Evolutionary conservation across 2,797 vertebrate genomes (phyloP).

Genomic region (Setipinna tenuifilis): DNA sequence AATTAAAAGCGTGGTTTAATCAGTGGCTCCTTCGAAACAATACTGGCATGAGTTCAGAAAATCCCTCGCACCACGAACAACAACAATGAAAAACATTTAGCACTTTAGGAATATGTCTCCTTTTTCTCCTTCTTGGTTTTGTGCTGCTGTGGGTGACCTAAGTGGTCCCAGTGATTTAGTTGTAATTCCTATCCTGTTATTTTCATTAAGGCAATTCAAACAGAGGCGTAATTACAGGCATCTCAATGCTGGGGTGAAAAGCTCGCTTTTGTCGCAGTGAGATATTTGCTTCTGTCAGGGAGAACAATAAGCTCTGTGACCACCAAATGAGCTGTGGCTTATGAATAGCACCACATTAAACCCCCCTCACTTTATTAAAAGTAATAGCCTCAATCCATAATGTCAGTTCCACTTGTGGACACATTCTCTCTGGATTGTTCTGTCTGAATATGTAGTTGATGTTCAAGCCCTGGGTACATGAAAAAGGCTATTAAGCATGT

Average conservation of each 20-base stretch:
- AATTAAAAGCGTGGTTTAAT: not conserved
- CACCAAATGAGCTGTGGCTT: constrained; percentile 9
- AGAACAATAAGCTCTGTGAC: constrained; percentile 16
- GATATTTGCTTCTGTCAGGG: constrained; percentile 6
- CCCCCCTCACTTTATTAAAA: constrained; percentile 18
- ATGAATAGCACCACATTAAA: not conserved
- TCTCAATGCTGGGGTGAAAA: not conserved
- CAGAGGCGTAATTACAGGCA: not conserved
- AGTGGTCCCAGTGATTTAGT: not conserved
- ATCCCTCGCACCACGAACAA: not conserved
- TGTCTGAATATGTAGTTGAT: constrained; percentile 36
- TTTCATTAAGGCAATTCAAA: constrained; percentile 7
- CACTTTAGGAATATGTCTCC: not conserved
- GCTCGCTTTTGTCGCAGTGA: not conserved
- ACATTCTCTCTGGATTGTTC: constrained; percentile 22
- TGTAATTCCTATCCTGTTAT: not conserved
- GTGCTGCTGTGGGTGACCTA: not conserved
- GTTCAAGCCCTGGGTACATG: constrained; percentile 36
- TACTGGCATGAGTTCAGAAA: not conserved
- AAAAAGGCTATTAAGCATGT: constrained; percentile 44
- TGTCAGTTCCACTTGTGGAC: constrained; percentile 24
- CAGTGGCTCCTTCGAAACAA: not conserved
- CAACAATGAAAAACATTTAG: not conserved
- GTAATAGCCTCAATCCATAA: constrained; percentile 26
- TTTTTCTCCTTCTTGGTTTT: not conserved